Percentiles rank a stretch among this genome's conserved stretches.
Evolutionary conservation across 37 sponge, comb jelly and placozoan genomes (phyloP).

Genomic region (Cladorhizidae sp.): DNA sequence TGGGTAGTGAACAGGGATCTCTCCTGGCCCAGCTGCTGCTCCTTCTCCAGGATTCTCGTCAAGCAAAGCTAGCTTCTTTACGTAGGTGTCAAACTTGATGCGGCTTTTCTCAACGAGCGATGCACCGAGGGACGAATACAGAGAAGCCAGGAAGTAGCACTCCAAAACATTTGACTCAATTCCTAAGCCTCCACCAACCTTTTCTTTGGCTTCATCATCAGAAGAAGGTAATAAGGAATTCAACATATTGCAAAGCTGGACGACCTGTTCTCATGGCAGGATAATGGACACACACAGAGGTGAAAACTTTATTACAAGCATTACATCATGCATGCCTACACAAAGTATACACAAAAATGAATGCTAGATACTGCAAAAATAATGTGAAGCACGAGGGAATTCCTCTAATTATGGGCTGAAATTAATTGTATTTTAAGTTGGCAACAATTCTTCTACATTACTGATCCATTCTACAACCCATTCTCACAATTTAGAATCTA

Average conservation of each 20-base stretch:
- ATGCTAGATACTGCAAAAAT: too few species aligned
- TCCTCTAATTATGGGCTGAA: too few species aligned
- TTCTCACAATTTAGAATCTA: background rate
- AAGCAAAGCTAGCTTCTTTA: slow-evolving; percentile 83
- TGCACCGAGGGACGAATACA: slow-evolving; percentile 97
- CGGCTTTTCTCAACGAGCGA: slow-evolving; percentile 91
- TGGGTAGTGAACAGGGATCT: slow-evolving; percentile 80
- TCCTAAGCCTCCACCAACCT: slow-evolving; percentile 65
- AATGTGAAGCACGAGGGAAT: too few species aligned
- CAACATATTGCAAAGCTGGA: slow-evolving; percentile 85
- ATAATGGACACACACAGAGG: too few species aligned
- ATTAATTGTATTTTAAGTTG: too few species aligned
- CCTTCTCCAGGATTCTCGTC: slow-evolving; percentile 71
- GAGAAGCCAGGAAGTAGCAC: slow-evolving; percentile 78
- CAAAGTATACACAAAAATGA: too few species aligned
- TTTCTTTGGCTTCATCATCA: slow-evolving; percentile 41
- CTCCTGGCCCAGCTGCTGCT: slow-evolving; percentile 71
- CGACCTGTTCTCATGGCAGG: slow-evolving; percentile 33
- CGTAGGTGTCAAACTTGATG: slow-evolving; percentile 84
- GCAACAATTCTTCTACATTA: too few species aligned
- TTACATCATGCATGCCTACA: too few species aligned
- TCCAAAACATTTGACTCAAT: slow-evolving; percentile 67
- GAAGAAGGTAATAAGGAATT: slow-evolving; percentile 81
- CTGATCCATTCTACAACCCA: background rate
- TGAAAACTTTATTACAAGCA: too few species aligned